Percentiles rank a stretch among this genome's conserved stretches.
phyloP scores from a whole-genome alignment of 2,113 vertebrate species.

The Tylochromis polylepis region DNA sequence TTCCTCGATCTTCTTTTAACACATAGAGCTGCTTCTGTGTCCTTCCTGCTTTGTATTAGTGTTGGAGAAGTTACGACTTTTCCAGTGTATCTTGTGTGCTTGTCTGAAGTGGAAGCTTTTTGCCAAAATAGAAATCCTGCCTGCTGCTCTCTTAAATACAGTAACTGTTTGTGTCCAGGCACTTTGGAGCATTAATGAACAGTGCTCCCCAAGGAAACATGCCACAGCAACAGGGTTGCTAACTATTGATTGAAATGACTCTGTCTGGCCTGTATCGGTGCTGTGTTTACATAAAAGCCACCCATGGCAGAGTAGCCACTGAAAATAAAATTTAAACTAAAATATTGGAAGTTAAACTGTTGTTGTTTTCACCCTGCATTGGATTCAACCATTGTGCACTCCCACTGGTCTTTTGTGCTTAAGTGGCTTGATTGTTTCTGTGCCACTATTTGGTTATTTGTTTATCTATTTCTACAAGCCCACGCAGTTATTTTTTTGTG shows the following conservation, averaged over 20 bases:
- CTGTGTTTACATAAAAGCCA: slow-evolving; percentile 32
- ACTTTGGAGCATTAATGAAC: slow-evolving; percentile 52
- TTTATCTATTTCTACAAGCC: slow-evolving; percentile 40
- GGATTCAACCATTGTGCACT: slow-evolving; percentile 4
- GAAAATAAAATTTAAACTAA: not conserved
- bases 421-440: slow-evolving; percentile 46
- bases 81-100: not conserved
- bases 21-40: not conserved
- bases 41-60: slow-evolving; percentile 9
- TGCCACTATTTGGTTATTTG: slow-evolving; percentile 36
- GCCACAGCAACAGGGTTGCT: slow-evolving; percentile 41
- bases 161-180: slow-evolving; percentile 33
- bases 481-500: slow-evolving; percentile 37
- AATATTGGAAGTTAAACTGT: slow-evolving; percentile 21
- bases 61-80: not conserved
- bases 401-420: slow-evolving; percentile 39
- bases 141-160: slow-evolving; percentile 34
- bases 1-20: not conserved
- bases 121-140: slow-evolving; percentile 18
- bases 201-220: slow-evolving; percentile 34
- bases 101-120: slow-evolving; percentile 12
- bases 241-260: slow-evolving; percentile 55
- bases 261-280: slow-evolving; percentile 29
- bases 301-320: not conserved
- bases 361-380: not conserved